These are phyloP conservation scores for Schizaphis graminum DNA, from an alignment of 2,888 invertebrate genomes.

Conservation along the genomic window DNA sequence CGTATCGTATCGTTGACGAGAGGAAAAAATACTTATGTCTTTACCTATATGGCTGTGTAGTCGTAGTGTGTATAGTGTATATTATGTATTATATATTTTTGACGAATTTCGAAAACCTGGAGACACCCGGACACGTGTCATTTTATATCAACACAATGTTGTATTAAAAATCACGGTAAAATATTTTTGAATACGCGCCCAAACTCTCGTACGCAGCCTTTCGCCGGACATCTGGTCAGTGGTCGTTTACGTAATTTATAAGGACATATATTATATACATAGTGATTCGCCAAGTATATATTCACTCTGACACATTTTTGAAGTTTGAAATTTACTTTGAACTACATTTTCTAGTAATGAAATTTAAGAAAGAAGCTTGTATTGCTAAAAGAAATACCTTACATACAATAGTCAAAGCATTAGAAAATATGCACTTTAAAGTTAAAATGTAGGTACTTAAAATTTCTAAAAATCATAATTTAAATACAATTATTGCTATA, in stretches of 20 bases:
- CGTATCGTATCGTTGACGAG: constrained; percentile 24
- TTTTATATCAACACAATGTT: not conserved
- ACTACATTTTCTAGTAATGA: not conserved
- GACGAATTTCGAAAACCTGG: constrained; percentile 4
- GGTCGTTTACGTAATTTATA: not conserved
- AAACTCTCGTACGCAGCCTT: not conserved
- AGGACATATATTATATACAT: not conserved
- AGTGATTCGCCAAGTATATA: not conserved
- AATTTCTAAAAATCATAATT: not conserved
- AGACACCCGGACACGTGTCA: not conserved
- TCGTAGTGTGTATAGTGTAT: not conserved
- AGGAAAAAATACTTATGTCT: not conserved
- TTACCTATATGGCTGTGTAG: not conserved
- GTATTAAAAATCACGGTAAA: not conserved
- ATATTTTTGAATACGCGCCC: not conserved
- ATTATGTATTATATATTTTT: not conserved
- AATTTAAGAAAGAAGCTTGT: not conserved
- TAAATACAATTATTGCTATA: not conserved
- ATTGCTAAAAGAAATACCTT: not conserved
- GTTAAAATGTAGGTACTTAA: not conserved
- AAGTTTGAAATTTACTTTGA: not conserved
- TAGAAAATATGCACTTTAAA: not conserved
- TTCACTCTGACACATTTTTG: not conserved
- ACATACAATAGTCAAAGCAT: not conserved
- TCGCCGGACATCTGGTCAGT: not conserved